Evolutionary conservation across 1,140 invertebrate species (phyloP).

Genomic region (Drosophila nannoptera): DNA sequence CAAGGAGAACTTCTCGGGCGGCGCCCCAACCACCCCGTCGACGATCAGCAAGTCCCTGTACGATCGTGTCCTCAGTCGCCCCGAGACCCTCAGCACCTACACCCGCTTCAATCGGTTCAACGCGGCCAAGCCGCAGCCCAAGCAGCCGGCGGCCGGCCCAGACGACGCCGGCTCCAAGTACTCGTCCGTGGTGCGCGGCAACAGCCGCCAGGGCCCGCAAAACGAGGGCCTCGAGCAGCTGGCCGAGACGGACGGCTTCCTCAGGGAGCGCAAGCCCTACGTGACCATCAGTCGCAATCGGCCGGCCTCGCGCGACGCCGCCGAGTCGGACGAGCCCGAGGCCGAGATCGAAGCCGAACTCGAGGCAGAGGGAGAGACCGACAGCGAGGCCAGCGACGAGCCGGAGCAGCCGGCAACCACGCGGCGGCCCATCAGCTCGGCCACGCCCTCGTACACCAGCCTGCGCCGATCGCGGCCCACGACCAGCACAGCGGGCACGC

Average conservation of each 20-base stretch:
- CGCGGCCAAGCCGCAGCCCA: conserved; percentile 4
- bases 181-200: conserved; percentile 79
- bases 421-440: conserved; percentile 42
- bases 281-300: conserved; percentile 81
- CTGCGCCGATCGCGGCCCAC: conserved; percentile 83
- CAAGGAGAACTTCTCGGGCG: conserved; percentile 53
- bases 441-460: conserved; percentile 83
- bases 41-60: conserved; percentile 86
- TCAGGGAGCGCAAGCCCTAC: conserved; percentile 79
- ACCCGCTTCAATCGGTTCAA: conserved; percentile 58
- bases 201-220: conserved; percentile 85
- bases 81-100: conserved; percentile 63
- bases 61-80: conserved; percentile 84
- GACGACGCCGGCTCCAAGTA: conserved; percentile 63
- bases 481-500: conserved; percentile 65
- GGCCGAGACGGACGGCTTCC: conserved; percentile 80
- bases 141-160: neutral
- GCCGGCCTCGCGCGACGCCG: conserved; percentile 57
- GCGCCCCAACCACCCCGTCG: conserved; percentile 78
- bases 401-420: conserved; percentile 50
- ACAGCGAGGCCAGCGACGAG: conserved; percentile 65
- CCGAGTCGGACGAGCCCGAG: conserved; percentile 62
- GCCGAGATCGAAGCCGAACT: conserved; percentile 58
- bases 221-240: conserved; percentile 84
- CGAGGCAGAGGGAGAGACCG: no score